Percentiles rank a stretch among this genome's conserved stretches.
These are phyloP conservation scores for Odontamblyopus rebecca DNA, from an alignment of 2,797 vertebrate species.

Conservation along the genomic window DNA sequence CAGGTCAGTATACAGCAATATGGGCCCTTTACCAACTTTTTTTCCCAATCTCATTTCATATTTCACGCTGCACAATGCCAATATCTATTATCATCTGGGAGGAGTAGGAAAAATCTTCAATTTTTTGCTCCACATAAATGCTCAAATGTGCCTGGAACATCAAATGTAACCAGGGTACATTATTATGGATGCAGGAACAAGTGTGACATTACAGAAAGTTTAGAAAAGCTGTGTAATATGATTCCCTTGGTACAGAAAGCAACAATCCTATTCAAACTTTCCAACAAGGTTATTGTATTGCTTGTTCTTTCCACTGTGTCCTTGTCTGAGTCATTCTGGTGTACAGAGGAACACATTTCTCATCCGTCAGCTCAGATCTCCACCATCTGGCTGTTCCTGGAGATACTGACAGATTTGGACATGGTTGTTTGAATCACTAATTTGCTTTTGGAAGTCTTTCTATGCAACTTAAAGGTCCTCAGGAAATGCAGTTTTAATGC, in stretches of 20 bases:
- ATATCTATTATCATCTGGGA: not conserved
- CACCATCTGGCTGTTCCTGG: slow-evolving; percentile 67
- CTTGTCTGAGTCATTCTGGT: slow-evolving; percentile 47
- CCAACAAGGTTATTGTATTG: slow-evolving; percentile 32
- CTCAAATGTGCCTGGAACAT: not conserved
- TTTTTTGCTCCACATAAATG: not conserved
- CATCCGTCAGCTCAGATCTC: slow-evolving; percentile 42
- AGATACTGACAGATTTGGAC: slow-evolving; percentile 55
- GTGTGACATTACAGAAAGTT: slow-evolving; percentile 1
- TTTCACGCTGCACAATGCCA: not conserved
- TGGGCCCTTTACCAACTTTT: too few species aligned
- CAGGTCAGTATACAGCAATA: too few species aligned
- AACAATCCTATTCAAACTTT: slow-evolving; percentile 20
- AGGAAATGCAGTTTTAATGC: slow-evolving; percentile 38
- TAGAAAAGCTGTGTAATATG: not conserved
- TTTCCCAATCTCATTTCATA: not conserved
- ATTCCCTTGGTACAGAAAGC: slow-evolving; percentile 5
- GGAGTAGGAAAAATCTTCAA: not conserved
- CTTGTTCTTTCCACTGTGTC: slow-evolving; percentile 21
- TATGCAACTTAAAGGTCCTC: slow-evolving; percentile 28
- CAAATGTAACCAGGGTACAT: not conserved
- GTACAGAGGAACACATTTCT: slow-evolving; percentile 33
- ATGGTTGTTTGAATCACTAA: slow-evolving; percentile 59
- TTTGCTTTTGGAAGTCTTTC: slow-evolving; percentile 47
- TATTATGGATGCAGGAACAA: not conserved